Evolutionary conservation across 2,888 invertebrate species (phyloP).

Genomic region (Orthosia gothica): DNA sequence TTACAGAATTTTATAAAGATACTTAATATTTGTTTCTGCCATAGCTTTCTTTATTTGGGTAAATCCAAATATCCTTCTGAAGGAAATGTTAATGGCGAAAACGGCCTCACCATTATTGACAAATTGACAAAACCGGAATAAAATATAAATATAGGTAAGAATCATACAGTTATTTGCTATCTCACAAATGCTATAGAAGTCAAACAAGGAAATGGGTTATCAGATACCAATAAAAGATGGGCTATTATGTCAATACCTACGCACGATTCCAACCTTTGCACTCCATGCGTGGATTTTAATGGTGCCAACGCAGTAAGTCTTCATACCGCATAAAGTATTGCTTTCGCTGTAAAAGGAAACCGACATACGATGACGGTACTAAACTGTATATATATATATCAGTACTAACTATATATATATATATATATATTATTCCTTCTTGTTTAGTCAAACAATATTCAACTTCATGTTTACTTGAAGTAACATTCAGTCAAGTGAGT

Average conservation of each 20-base stretch:
- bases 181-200: constrained; percentile 45
- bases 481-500: background rate
- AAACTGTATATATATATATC: no score
- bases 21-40: accelerated
- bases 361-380: background rate
- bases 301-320: constrained; percentile 40
- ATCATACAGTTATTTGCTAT: constrained; percentile 22
- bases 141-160: background rate
- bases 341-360: constrained; percentile 19
- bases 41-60: background rate
- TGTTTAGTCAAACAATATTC: background rate
- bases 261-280: constrained; percentile 56
- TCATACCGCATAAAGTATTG: constrained; percentile 24
- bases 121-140: constrained; percentile 6
- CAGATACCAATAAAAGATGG: constrained; percentile 65
- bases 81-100: background rate
- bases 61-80: background rate
- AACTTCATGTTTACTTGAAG: background rate
- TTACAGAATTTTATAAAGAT: background rate
- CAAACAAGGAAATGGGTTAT: constrained; percentile 59
- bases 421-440: no score
- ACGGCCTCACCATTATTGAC: background rate
- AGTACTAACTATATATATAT: no score
- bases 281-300: constrained; percentile 54
- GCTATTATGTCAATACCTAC: constrained; percentile 61